Percentiles rank a stretch among this genome's conserved stretches.
These are phyloP conservation scores for Ctenodactylus gundi DNA, from an alignment of 2,113 vertebrate genomes.

Conservation along the genomic window DNA sequence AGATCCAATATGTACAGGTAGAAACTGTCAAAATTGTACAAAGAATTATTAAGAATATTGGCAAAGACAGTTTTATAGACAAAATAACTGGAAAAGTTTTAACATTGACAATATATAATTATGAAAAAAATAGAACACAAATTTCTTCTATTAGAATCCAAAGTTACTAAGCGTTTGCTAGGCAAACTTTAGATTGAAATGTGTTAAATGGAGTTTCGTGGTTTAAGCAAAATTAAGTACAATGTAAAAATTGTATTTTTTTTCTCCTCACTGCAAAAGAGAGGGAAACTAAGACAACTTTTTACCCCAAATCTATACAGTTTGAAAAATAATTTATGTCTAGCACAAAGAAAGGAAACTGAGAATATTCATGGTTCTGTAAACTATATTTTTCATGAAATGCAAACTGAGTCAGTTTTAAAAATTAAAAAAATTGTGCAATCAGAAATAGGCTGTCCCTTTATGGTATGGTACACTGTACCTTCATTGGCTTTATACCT, in stretches of 20 bases:
- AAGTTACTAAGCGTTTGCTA: slow-evolving; percentile 51
- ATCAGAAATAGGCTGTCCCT: slow-evolving; percentile 52
- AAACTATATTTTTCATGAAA: slow-evolving; percentile 73
- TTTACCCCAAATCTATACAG: slow-evolving; percentile 66
- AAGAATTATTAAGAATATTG: slow-evolving; percentile 62
- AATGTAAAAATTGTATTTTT: slow-evolving; percentile 73
- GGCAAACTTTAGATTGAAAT: slow-evolving; percentile 63
- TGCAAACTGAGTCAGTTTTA: slow-evolving; percentile 60
- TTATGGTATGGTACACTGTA: slow-evolving; percentile 39
- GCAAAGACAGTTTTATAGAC: slow-evolving; percentile 53
- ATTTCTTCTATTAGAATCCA: slow-evolving; percentile 56
- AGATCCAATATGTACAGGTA: slow-evolving; percentile 70
- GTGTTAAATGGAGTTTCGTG: slow-evolving; percentile 45
- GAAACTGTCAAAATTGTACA: slow-evolving; percentile 70
- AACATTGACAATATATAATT: slow-evolving; percentile 56
- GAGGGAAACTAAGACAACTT: slow-evolving; percentile 46
- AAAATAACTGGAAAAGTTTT: slow-evolving; percentile 53
- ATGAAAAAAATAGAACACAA: slow-evolving; percentile 48
- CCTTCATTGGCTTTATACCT: slow-evolving; percentile 72
- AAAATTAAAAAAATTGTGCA: slow-evolving; percentile 63
- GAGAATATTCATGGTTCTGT: slow-evolving; percentile 61
- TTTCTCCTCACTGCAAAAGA: slow-evolving; percentile 29
- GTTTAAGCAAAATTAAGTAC: slow-evolving; percentile 63
- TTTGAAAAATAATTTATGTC: slow-evolving; percentile 74
- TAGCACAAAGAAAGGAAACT: slow-evolving; percentile 68